Base-by-base conservation (phyloP, 2,113 vertebrate species). In the western clawed frog (Xenopus tropicalis) region DNA sequence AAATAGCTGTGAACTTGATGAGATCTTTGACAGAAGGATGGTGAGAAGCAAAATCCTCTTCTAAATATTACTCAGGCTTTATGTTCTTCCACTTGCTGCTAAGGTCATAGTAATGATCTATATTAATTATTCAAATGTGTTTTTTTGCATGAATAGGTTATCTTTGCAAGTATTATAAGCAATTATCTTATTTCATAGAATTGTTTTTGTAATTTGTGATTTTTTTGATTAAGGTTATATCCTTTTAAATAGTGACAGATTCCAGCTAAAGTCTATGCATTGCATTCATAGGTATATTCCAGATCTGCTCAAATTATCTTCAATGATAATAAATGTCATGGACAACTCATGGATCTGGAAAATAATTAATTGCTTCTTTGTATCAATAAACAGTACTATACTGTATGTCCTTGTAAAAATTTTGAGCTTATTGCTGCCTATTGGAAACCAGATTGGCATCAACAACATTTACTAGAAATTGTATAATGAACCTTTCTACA, bases 51-150 rank as follows among this genome's bases (percentile, higher is more conserved):
- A 29, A 72, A 20, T 37, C 52, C 13, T 65, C 10, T 69, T 63
- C 5, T 54, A 76, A 76, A 51, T 46, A 69, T 61, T 42, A 17
- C 66, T 52, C 66, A 69, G 67, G 24, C 62, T 57, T 24, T 69
- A n/a, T 76, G 6, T 54, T 17, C 43, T 63, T 51, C 23, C 48
- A 44, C 51, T 56, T 69, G 66, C 73, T 76, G 73, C 73, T 69
- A 74, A 54, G 52, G 9, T 54, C 17, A 17, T 54, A 54, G 17
- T 20, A n/a, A 54, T 54, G 52, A 54, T 54, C 52, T n/a, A n/a
- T 1, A 16, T 52, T 14, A n/a, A 10, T 14, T 54, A 54, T 20
- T 48, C 17, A 14, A 14, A 52, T 52, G 48, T 52, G n/a, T 2
- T 37, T 54, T n/a, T n/a, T 17, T 54, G 52, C 52, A 17, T 54